Conservation (phyloP, 2,797 vertebrate species). For the Simalia tracyae region DNA sequence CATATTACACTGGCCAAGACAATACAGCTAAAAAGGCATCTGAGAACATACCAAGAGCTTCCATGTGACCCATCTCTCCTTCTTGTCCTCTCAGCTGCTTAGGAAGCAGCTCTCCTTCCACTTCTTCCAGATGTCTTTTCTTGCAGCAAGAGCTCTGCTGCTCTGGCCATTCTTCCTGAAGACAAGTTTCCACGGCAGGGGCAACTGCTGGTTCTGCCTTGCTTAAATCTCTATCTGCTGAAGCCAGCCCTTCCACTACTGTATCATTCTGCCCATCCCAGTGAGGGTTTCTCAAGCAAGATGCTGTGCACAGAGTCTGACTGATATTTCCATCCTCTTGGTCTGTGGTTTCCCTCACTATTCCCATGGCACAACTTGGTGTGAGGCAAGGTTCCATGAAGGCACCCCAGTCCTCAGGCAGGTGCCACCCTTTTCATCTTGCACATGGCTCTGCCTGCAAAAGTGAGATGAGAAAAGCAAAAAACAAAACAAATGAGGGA, state of each 20-base stretch:
- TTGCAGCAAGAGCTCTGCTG: neutral
- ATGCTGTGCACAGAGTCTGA: neutral
- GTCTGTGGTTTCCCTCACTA: neutral
- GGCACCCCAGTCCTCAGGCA: neutral
- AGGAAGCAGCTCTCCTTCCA: neutral
- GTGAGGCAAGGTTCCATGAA: conserved; percentile 29
- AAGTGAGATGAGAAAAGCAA: neutral
- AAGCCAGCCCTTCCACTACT: neutral
- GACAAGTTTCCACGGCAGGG: neutral
- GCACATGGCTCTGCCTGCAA: neutral
- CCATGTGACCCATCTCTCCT: neutral
- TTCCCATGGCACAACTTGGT: conserved; percentile 18
- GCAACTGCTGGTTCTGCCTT: neutral
- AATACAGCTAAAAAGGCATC: neutral
- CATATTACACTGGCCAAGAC: neutral
- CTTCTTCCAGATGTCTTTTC: neutral
- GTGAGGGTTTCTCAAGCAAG: neutral
- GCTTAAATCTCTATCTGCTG: neutral
- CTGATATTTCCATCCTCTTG: neutral
- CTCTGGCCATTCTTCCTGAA: neutral
- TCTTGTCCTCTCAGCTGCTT: too few species aligned
- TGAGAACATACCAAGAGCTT: neutral
- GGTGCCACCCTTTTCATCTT: neutral
- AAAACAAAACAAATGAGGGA: neutral
- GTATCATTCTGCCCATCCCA: neutral